These are phyloP conservation scores for Adrianichthys oophorus DNA, from an alignment of 2,797 vertebrate genomes.

Conservation along the genomic window DNA sequence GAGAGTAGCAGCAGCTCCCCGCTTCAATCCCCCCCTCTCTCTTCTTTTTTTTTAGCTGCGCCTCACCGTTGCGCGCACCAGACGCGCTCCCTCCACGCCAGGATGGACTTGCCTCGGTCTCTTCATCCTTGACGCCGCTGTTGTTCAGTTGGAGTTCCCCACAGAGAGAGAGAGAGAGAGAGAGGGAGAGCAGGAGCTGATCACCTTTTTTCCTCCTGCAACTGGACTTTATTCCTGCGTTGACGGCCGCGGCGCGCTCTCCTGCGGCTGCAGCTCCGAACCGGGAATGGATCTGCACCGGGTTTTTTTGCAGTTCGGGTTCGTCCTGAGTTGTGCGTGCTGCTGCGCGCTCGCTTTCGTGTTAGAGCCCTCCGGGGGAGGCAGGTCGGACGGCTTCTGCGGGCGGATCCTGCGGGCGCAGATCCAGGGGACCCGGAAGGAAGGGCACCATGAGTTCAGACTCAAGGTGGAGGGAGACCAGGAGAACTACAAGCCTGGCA, in stretches of 20 bases:
- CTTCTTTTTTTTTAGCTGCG: neutral
- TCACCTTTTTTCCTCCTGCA: constrained; percentile 6
- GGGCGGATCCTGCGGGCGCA: constrained; percentile 89
- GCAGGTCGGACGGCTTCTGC: constrained; percentile 88
- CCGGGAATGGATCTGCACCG: constrained; percentile 77
- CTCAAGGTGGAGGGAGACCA: constrained; percentile 93
- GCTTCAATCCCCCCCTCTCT: constrained; percentile 4
- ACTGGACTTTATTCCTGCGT: neutral
- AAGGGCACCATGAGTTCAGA: constrained; percentile 93
- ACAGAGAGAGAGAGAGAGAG: neutral
- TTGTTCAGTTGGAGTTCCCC: constrained; percentile 40
- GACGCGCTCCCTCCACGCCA: constrained; percentile 35
- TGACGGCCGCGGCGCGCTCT: neutral
- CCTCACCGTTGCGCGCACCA: constrained; percentile 28
- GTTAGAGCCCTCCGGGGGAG: constrained; percentile 86
- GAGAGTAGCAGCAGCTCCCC: constrained; percentile 10
- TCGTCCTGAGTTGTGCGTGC: constrained; percentile 78
- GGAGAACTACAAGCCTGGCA: constrained; percentile 89
- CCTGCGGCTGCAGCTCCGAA: constrained; percentile 11
- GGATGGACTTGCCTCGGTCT: constrained; percentile 45
- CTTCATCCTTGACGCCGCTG: constrained; percentile 32
- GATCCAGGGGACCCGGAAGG: constrained; percentile 85
- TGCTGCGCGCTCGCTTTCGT: constrained; percentile 81
- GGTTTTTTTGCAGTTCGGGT: constrained; percentile 76
- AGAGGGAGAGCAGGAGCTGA: neutral